Evolutionary conservation across 1,140 invertebrate genomes (phyloP), one percentile per base, ranked within the genome.

Genomic region (Musca domestica): DNA sequence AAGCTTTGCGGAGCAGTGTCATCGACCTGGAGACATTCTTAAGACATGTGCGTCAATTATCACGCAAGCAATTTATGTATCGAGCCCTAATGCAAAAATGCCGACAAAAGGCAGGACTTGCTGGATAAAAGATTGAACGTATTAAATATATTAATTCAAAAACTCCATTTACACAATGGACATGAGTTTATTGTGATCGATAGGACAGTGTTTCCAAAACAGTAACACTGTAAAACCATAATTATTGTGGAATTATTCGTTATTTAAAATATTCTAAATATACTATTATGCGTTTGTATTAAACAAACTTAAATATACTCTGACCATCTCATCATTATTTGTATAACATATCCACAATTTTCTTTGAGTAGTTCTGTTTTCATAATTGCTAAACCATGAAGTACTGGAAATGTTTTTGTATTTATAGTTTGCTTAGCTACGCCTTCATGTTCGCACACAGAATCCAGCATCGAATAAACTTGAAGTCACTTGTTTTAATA

Each of bases 11-110:
- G 70, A 91, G 92, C 74, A 92, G 93, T 66, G 93, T 96, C 3
- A 95, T 99, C 78, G 95, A 98, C 84, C 83, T 99, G 73, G 96
- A 99, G 76, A 90, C 93, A 51, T 99, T 98, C 85, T 86, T 99
- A 67, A 98, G 98, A 84, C 95, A 98, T 87, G 95, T 99, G 1
- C 89, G 98, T 71, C 91, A 93, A 70, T 84, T 99, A 58, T 98
- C 97, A 1, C 88, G 96, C 68, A 92, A 92, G 81, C 98, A 99
- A 84, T 99, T 99, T 77, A 95, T 96, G 85, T 84, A 98, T 25
- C 85, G 96, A 72, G 96, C 96, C 47, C 84, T 98, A 49, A 97
- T 99, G 89, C 91, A 96, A 76, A 96, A 97, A 83, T 99, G 97
- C 84, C 88, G 97, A 73, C 92, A 96, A 83, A 98, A 96, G 82